Percentiles rank a stretch among this genome's conserved stretches.
phyloP scores from a whole-genome alignment of 2,113 vertebrate species.

The Spea bombifrons region DNA sequence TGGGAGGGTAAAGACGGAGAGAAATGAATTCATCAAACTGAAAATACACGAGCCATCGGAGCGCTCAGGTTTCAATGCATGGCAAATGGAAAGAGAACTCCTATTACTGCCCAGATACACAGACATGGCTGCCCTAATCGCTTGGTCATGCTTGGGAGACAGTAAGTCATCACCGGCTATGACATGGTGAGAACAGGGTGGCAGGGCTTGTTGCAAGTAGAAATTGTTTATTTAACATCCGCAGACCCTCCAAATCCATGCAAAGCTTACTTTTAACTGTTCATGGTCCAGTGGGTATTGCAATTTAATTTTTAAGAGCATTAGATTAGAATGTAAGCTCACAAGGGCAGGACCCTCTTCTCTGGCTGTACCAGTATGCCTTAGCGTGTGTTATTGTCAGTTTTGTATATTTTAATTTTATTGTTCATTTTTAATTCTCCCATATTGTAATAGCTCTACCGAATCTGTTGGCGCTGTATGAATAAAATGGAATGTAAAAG shows the following conservation, averaged over 20 bases:
- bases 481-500: too few relatives aligned
- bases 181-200: constrained; percentile 68
- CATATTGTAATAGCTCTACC: too few relatives aligned
- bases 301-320: neutral
- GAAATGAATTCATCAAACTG: constrained; percentile 78
- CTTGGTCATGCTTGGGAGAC: constrained; percentile 75
- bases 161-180: constrained; percentile 67
- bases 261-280: constrained; percentile 25
- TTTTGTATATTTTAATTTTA: too few relatives aligned
- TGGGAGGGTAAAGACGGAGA: constrained; percentile 53
- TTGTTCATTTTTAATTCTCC: too few relatives aligned
- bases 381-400: too few relatives aligned
- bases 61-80: constrained; percentile 69
- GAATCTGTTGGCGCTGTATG: too few relatives aligned
- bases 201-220: constrained; percentile 67
- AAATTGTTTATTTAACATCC: constrained; percentile 72
- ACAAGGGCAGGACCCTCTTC: too few relatives aligned
- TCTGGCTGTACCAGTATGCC: too few relatives aligned
- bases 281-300: constrained; percentile 8
- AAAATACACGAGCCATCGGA: constrained; percentile 70
- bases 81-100: constrained; percentile 73
- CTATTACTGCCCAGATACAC: constrained; percentile 67
- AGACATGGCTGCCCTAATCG: constrained; percentile 67
- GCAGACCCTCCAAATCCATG: constrained; percentile 39
- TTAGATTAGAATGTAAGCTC: too few relatives aligned